These are phyloP conservation scores for Pocillopora grandis DNA, from an alignment of 92 coral and sea anemone genomes.

Conservation along the genomic window DNA sequence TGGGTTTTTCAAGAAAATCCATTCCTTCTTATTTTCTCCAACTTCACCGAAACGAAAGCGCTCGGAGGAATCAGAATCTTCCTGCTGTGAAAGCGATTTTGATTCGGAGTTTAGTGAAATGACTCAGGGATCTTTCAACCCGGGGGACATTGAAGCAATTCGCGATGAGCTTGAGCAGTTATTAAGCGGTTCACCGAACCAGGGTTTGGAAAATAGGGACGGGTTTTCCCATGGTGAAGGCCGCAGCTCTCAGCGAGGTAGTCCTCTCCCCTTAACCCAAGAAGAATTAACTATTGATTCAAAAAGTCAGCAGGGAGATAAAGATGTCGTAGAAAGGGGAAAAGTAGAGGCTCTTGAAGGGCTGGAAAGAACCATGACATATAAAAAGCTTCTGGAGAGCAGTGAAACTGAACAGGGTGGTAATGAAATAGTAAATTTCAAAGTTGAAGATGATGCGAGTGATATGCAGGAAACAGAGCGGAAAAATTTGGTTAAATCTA, in stretches of 20 bases:
- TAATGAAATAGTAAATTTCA: neutral
- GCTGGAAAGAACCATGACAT: neutral
- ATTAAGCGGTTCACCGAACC: slow-evolving; percentile 5
- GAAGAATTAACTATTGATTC: neutral
- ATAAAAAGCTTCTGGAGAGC: neutral
- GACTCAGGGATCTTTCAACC: slow-evolving; percentile 39
- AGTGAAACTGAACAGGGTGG: neutral
- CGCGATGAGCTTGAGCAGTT: slow-evolving; percentile 36
- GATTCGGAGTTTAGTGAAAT: slow-evolving; percentile 54
- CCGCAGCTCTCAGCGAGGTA: neutral
- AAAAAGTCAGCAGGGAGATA: neutral
- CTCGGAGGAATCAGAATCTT: slow-evolving; percentile 36
- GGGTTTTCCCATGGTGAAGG: neutral
- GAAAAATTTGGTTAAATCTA: neutral
- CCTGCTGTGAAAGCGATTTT: slow-evolving; percentile 40
- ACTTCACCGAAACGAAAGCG: slow-evolving; percentile 6
- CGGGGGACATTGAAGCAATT: slow-evolving; percentile 38
- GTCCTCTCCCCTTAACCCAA: neutral
- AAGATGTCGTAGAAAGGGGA: neutral
- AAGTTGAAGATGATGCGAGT: neutral
- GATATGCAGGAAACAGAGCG: neutral
- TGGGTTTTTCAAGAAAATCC: slow-evolving; percentile 37
- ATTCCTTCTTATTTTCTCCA: slow-evolving; percentile 43
- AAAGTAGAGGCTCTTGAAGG: neutral
- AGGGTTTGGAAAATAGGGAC: neutral